A percentile compares a stretch with the other conserved stretches of the same genome.
phyloP scores from a whole-genome alignment of 2,113 vertebrate genomes.

The Menura novaehollandiae region DNA sequence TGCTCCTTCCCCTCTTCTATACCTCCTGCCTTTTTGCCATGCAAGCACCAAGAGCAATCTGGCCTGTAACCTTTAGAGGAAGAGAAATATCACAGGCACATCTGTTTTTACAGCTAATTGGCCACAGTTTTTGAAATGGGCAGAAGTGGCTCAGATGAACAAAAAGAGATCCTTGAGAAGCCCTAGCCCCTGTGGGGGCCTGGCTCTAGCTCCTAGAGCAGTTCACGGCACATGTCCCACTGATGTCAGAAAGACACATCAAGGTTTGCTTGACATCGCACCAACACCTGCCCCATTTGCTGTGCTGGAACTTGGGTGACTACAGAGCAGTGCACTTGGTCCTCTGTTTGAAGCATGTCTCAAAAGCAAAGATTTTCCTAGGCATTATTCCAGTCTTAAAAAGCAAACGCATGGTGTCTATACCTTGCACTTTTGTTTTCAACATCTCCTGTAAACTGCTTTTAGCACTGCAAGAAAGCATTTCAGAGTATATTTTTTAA shows the following conservation, averaged over 20 bases:
- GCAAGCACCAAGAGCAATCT: background rate
- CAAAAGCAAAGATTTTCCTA: background rate
- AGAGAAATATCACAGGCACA: constrained; percentile 44
- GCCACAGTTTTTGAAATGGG: constrained; percentile 11
- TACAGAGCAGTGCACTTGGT: background rate
- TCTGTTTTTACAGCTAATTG: constrained; percentile 32
- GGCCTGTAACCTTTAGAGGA: constrained; percentile 27
- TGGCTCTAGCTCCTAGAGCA: background rate
- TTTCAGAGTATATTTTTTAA: background rate
- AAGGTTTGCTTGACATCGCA: background rate
- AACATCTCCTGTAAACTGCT: background rate
- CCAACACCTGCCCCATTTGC: background rate
- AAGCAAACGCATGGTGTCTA: constrained; percentile 5
- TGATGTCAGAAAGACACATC: accelerated
- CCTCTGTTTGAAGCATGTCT: background rate
- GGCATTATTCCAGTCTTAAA: background rate
- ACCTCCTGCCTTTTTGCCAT: background rate
- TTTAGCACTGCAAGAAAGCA: background rate
- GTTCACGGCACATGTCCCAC: background rate
- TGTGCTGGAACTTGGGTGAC: background rate
- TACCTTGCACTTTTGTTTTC: constrained; percentile 13
- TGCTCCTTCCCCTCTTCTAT: background rate
- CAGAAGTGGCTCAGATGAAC: constrained; percentile 11
- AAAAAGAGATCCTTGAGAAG: background rate
- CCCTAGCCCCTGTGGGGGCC: background rate